Base-by-base conservation (phyloP, 2,113 vertebrate species). In the Seriola quinqueradiata region DNA sequence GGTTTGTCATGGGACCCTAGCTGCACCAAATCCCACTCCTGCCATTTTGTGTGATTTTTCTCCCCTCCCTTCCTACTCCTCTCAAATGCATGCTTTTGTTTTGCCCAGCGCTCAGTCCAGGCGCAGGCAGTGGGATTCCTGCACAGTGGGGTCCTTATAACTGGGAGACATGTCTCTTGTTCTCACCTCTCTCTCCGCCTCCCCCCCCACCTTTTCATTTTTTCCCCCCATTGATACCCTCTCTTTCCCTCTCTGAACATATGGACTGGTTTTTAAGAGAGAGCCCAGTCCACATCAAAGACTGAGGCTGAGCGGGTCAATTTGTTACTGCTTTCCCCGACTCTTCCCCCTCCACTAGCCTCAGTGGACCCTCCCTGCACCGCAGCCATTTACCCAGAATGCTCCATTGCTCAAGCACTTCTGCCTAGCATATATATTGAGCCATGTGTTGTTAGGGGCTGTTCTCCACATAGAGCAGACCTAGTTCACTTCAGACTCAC, bases 1-100 rank as follows among this genome's bases (percentile, higher is more conserved):
- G 91, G 90, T 96, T 97, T 96, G 95, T 95, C 95, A 95, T 92
- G 95, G 95, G 96, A 97, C 95, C 92, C 90, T 91, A 67, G 77
- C 93, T 94, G 92, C 95, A 94, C 93, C 95, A 95, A 96, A 96
- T 97, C 96, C 96, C 95, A 92, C 84, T 93, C 92, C 95, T 96
- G 94, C 96, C 95, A 96, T 95, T 94, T 92, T 94, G 84, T 93
- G 84, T 85, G 90, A 93, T 94, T 92, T 85, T 80, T 89, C 79
- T 70, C 77, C 88, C 75, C 71, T 83, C 83, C 75, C 77, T 75
- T 81, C 70, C 75, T 83, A 32, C 82, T 83, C 66, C 66, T 83
- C 88, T 89, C 90, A 75, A 88, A 89, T 90, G 81, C 78, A 71
- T 83, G 83, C 89, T 94, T 95, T 93, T 93, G 90, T 93, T 94